Evolutionary conservation across 2,888 invertebrate species (phyloP).

Genomic region (Herminia tarsipennalis): DNA sequence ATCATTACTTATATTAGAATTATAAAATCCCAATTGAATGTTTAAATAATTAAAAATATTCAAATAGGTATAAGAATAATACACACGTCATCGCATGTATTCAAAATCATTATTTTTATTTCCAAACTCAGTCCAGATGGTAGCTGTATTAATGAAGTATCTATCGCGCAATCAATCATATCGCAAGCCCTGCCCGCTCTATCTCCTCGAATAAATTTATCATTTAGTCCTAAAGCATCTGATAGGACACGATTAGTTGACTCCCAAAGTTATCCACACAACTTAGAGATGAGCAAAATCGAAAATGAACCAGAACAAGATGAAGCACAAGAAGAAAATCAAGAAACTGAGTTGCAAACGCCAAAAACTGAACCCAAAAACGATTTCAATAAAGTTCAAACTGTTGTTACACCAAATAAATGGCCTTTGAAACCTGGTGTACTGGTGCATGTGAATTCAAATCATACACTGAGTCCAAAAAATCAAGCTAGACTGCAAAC

Average conservation of each 20-base stretch:
- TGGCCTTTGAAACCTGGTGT: slow-evolving; percentile 97
- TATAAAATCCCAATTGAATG: no score
- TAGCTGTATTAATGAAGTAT: slow-evolving; percentile 83
- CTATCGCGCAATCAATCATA: slow-evolving; percentile 84
- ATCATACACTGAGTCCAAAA: slow-evolving; percentile 89
- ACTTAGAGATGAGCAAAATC: slow-evolving; percentile 71
- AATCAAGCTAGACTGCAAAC: slow-evolving; percentile 75
- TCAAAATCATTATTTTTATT: slow-evolving; percentile 20
- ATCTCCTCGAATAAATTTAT: slow-evolving; percentile 74
- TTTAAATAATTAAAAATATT: no score
- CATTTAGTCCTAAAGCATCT: slow-evolving; percentile 77
- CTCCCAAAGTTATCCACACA: slow-evolving; percentile 48
- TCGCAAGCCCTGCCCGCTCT: slow-evolving; percentile 83
- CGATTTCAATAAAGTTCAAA: slow-evolving; percentile 61
- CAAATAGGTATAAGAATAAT: no score
- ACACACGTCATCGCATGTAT: slow-evolving; percentile 17
- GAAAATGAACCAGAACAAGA: slow-evolving; percentile 67
- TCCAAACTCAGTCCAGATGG: slow-evolving; percentile 75
- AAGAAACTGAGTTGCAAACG: slow-evolving; percentile 52
- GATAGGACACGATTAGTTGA: slow-evolving; percentile 80
- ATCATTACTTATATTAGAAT: no score
- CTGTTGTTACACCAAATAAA: slow-evolving; percentile 86
- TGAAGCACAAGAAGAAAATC: slow-evolving; percentile 52
- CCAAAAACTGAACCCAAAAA: slow-evolving; percentile 58
- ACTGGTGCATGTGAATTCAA: slow-evolving; percentile 94